Evolutionary conservation across 2,113 vertebrate species (phyloP), one percentile per base, ranked within the genome.

Genomic region (Excalfactoria chinensis): DNA sequence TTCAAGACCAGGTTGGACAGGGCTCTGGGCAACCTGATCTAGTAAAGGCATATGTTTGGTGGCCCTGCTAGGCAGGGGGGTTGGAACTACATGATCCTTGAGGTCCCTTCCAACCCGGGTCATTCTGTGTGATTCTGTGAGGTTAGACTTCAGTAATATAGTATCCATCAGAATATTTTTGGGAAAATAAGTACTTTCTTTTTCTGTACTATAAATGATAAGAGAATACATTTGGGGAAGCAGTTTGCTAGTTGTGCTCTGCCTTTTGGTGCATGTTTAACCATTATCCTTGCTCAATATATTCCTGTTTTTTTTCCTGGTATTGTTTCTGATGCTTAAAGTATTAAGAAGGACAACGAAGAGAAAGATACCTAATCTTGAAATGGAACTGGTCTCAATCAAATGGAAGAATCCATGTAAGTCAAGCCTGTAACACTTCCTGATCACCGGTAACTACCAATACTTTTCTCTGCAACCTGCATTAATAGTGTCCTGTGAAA

Each of bases 381-480:
- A 81, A 75, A 44, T 44, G 63, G 48, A 69, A 46, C 34, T 74
- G 26, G 53, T 81, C 53, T 84, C 5, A 1, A 66, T 56, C 44
- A 11, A 51, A 62, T 0, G 0, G 53, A 77, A 72, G 48, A 62
- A 72, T 78, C 53, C 26, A 11, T 55, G 56, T 58, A 58, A 90
- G 90, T 91, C 69, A 90, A 84, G 69, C 63, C 72, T 46, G 44
- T 62, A 44, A 30, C 28, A n/a, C 80, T 75, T 95, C 68, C 58
- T 84, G 66, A 67, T 74, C 69, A 35, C 67, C 15, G 1, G 20
- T 56, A 75, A 37, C 58, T 93, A 80, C 76, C 66, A 81, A 71
- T n/a, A 18, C 8, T 22, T 64, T 70, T 41, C 66, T 86, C 63
- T 28, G 16, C 55, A 72, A 74, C 32, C 53, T 58, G 60, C 71